Evolutionary conservation across 2,888 invertebrate genomes (phyloP), one percentile per base, ranked within the genome.

Genomic region (Andrena hattorfiana): DNA sequence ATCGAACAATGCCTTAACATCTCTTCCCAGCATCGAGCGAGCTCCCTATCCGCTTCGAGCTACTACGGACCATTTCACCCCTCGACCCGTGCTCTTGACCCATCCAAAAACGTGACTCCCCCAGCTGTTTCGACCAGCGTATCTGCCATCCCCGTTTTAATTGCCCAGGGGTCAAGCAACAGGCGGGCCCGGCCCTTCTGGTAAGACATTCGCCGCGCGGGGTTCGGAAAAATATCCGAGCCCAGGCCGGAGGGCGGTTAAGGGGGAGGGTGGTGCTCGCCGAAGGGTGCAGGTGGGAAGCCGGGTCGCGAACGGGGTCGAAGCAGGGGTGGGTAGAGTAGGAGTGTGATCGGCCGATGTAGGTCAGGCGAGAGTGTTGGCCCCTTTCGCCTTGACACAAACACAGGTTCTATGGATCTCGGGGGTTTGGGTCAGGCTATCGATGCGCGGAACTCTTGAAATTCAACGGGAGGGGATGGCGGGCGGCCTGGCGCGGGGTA

Each of bases 291-390:
- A 76, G 69, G 84, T 78, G 85, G 84, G 83, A 84, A 74, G 78
- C 76, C 70, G 77, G 82, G 81, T 81, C 85, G 86, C 82, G 79
- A 83, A 83, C 85, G 76, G 85, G 88, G 88, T 86, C 83, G 87
- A 82, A 80, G 83, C 75, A 74, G 75, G 49, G 72, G 59, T 67
- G 42, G 42, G 16, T 42, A 56, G 63, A 81, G 86, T 78, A 64
- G 89, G 85, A 86, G 88, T 78, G 85, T 81, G 87, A 89, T 89
- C 87, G 89, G 86, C 82, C 85, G 85, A 92, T 93, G 91, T 93
- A 91, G 92, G 93, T 92, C 93, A 90, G 89, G 85, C 86, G 92
- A 92, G 93, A 93, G 90, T 93, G 90, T 92, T 92, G 92, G 90
- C 91, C 92, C 87, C 92, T 88, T 87, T 92, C 75, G 92, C 93